Evolutionary conservation across 2,888 invertebrate genomes (phyloP).

Genomic region (Agriotes lineatus): DNA sequence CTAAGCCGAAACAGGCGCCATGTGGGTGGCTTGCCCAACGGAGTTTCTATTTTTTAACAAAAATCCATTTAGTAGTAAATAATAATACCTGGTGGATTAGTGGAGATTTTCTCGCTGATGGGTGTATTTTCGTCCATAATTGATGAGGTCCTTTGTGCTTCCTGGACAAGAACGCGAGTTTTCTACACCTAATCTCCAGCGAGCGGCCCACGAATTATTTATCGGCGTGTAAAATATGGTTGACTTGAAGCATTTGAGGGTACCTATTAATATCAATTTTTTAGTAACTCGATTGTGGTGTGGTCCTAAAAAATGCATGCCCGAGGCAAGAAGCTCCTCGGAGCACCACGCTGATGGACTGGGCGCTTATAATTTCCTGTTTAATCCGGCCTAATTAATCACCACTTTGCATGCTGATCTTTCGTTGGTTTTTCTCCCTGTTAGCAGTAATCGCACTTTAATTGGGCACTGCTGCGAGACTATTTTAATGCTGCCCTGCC

Average conservation of each 20-base stretch:
- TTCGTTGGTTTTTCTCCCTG: conserved; percentile 24
- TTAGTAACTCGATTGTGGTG: conserved; percentile 18
- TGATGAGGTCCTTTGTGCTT: conserved; percentile 7
- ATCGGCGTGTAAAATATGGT: conserved; percentile 16
- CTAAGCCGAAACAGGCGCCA: background rate
- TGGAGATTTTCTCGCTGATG: background rate
- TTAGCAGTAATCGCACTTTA: conserved; percentile 20
- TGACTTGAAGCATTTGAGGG: conserved; percentile 13
- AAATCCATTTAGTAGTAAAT: background rate
- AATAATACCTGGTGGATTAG: background rate
- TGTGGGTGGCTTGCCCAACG: background rate
- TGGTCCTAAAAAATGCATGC: conserved; percentile 17
- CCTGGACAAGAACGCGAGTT: conserved; percentile 1
- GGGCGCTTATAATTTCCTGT: conserved; percentile 10
- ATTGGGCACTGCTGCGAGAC: too few species aligned
- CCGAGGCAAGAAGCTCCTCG: background rate
- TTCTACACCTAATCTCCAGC: conserved; percentile 5
- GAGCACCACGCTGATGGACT: conserved; percentile 21
- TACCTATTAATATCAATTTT: conserved; percentile 27
- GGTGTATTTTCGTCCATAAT: background rate
- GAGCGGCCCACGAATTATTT: conserved; percentile 14
- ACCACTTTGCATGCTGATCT: conserved; percentile 37
- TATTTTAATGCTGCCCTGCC: too few species aligned
- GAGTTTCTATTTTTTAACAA: too few species aligned
- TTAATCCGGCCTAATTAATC: conserved; percentile 35